Base-by-base conservation (phyloP, 2,113 vertebrate species). In the chimpanzee (Pan troglodytes) region DNA sequence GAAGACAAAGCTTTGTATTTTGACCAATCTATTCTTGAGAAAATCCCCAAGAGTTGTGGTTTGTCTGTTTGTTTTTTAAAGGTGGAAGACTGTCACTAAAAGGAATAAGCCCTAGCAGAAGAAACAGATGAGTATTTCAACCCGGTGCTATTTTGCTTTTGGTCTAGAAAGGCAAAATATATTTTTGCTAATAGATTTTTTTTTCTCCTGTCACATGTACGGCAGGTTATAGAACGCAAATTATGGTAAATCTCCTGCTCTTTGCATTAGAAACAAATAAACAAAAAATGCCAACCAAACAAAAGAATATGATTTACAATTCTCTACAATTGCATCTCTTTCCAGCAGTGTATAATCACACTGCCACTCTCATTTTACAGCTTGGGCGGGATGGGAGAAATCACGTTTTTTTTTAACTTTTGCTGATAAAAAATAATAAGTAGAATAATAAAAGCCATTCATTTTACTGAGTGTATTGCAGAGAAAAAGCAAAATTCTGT, bases 241-340 rank as follows among this genome's bases (percentile, higher is more conserved):
- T 75, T 95, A 97, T 97, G 97, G 94, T 35, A 94, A 96, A 85
- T 97, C 68, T 96, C 93, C 25, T 88, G 35, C 78, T 98, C 2
- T 12, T 30, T 27, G 68, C 1, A 3, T 96, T 98, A 96, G 95
- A 98, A 90, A 94, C 88, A 97, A 97, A 95, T 64, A 87, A 93
- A 68, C 5, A 85, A 95, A 97, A 97, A 94, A 92, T 95, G 87
- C 64, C 96, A 98, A 76, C 70, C 35, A 90, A 97, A 98, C 98
- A 98, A 98, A 99, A 98, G 98, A 89, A 89, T 1, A 48, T 98
- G 98, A 99, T 98, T 98, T 98, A 97, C 95, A 98, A 98, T 98
- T 98, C 97, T 92, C 94, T 6, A 38, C 93, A 95, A 98, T 98
- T 98, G 92, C 97, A 94, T 94, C 96, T 98, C 85, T 97, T 96